Evolutionary conservation across 2,888 invertebrate species (phyloP), one percentile per base, ranked within the genome.

Genomic region (Megamerina dolium): DNA sequence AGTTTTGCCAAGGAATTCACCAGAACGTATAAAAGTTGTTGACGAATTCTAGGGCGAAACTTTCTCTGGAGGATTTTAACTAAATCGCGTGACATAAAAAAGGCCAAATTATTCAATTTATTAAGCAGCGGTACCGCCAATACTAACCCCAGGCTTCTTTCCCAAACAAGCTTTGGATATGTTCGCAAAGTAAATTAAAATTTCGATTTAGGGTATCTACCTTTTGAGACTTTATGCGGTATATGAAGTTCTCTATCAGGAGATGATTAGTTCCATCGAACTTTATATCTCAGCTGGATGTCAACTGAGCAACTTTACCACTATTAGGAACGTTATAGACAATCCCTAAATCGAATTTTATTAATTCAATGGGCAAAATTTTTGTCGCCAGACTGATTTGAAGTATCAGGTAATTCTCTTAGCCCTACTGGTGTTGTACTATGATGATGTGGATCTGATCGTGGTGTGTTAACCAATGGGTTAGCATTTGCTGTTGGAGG

Each of bases 11-110:
- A 9, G 6, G 37, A 37, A 19, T 37, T 17, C 32, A 37, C 27
- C 5, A 14, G 9, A 12, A 42, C 42, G 18, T 37, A 42, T n/a
- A 42, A 26, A n/a, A 42, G 37, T 31, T 42, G 30, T 14, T 37
- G 37, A 10, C 36, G 29, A 35, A 41, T 35, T 4, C 26, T 26
- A 8, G 41, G 34, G 6, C 34, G 26, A 5, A 41, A 29, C 9
- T 13, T 19, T 30, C 33, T 23, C 12, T 37, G 37, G 10, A 43
- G 14, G 9, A 43, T 37, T 32, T 43, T 37, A 4, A 37, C 37
- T 3, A 42, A n/a, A 10, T 35, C 36, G 43, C 37, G 37, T 36
- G 36, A 31, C 42, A 42, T 13, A 42, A 12, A 2, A 14, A 19
- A 16, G 29, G 37, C 36, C 42, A 42, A 27, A 19, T 30, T 4